Conservation (phyloP, 2,113 vertebrate genomes). For the Hypanus sabinus region DNA sequence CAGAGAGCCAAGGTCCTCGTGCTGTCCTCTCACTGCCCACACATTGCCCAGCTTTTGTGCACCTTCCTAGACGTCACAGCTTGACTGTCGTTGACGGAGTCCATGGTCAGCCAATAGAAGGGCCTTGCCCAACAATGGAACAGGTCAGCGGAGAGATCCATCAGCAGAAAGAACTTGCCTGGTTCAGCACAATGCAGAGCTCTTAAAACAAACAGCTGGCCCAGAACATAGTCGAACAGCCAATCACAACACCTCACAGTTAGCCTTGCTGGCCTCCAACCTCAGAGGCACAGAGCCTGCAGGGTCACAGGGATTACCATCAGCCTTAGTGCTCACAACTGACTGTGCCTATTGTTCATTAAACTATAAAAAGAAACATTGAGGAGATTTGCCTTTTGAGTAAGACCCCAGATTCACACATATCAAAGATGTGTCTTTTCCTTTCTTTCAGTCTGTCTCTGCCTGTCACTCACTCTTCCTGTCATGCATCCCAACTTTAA, state of each 20-base stretch:
- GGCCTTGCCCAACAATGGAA: background rate
- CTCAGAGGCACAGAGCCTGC: background rate
- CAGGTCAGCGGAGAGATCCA: background rate
- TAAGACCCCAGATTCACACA: background rate
- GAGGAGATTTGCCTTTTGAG: background rate
- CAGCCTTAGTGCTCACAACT: background rate
- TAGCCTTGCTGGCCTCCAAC: background rate
- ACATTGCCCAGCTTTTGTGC: background rate
- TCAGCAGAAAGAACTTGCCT: background rate
- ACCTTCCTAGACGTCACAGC: background rate
- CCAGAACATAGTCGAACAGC: slow-evolving; percentile 5
- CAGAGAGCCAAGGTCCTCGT: background rate
- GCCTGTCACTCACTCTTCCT: background rate
- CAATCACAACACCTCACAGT: background rate
- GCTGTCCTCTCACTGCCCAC: background rate
- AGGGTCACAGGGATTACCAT: background rate
- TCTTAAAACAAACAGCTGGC: background rate
- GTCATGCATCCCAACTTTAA: background rate
- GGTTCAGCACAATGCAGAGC: background rate
- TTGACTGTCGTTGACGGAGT: background rate
- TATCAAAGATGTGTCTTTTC: background rate
- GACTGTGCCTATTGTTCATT: background rate
- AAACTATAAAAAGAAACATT: background rate
- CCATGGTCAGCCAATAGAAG: background rate
- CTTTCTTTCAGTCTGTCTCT: background rate